Percentiles rank a stretch among this genome's conserved stretches.
Conservation (phyloP, 1,140 invertebrate species). For the Zaprionus inermis region DNA sequence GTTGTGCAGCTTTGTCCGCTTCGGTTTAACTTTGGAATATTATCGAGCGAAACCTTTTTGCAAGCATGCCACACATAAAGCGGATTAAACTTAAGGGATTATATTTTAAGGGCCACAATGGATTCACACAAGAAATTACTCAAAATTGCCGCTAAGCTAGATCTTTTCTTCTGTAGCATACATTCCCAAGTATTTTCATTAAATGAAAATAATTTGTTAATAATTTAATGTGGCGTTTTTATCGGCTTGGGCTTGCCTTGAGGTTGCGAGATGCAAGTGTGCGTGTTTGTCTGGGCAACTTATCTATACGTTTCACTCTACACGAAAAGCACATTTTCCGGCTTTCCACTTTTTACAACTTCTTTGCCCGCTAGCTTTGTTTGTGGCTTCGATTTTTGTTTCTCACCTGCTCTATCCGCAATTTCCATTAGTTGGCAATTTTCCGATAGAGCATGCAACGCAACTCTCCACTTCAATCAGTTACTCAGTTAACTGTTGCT, state of each 20-base stretch:
- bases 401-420: slow-evolving; percentile 22
- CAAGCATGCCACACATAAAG: slow-evolving; percentile 39
- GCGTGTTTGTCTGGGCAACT: background rate
- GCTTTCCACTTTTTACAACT: background rate
- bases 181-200: background rate
- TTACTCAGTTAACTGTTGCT: slow-evolving; percentile 23
- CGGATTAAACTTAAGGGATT: slow-evolving; percentile 48
- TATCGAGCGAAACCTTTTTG: slow-evolving; percentile 48
- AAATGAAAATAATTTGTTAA: slow-evolving; percentile 3
- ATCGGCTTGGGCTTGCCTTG: background rate
- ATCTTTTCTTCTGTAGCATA: background rate
- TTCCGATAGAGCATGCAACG: slow-evolving; percentile 41
- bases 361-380: background rate
- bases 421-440: slow-evolving; percentile 59
- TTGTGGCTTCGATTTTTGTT: slow-evolving; percentile 5
- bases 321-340: slow-evolving; percentile 9
- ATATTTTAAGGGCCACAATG: slow-evolving; percentile 7
- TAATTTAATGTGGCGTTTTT: background rate
- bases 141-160: slow-evolving; percentile 7
- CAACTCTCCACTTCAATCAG: background rate
- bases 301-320: background rate
- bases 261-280: background rate
- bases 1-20: slow-evolving; percentile 49
- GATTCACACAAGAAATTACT: slow-evolving; percentile 36
- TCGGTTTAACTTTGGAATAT: slow-evolving; percentile 53